Percentiles rank a stretch among this genome's conserved stretches.
Evolutionary conservation across 2,888 invertebrate genomes (phyloP).

Genomic region (Habroteleia sp.): DNA sequence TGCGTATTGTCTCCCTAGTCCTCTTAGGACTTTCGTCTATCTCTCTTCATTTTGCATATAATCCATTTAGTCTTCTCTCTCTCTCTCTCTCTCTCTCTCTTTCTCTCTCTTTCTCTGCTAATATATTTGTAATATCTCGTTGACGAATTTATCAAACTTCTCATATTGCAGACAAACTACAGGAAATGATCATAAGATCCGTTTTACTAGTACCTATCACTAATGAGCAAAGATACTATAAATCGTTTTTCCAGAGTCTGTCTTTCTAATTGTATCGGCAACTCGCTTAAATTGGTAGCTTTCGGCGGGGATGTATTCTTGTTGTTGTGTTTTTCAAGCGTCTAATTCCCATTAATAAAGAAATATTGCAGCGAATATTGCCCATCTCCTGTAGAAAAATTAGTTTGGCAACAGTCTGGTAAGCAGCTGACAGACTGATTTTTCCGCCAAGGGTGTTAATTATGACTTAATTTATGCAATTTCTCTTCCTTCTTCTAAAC

Average conservation of each 20-base stretch:
- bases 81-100: not conserved
- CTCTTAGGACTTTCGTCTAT: too few relatives aligned
- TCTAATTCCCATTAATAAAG: too few relatives aligned
- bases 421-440: too few relatives aligned
- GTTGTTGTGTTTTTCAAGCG: too few relatives aligned
- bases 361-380: too few relatives aligned
- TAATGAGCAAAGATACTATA: constrained; percentile 23
- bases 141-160: constrained; percentile 9
- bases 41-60: too few relatives aligned
- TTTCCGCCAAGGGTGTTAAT: too few relatives aligned
- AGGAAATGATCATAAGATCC: constrained; percentile 15
- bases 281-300: constrained; percentile 12
- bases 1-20: constrained; percentile 48
- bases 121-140: not conserved
- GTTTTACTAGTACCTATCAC: constrained; percentile 7
- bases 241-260: constrained; percentile 28
- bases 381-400: too few relatives aligned
- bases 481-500: too few relatives aligned
- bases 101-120: not conserved
- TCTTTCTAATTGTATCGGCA: constrained; percentile 8
- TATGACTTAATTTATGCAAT: too few relatives aligned
- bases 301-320: too few relatives aligned
- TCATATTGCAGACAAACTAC: constrained; percentile 34
- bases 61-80: not conserved
- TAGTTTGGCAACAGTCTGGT: too few relatives aligned